These are phyloP conservation scores for Stegostoma tigrinum DNA, from an alignment of 2,113 vertebrate genomes.

Conservation along the genomic window DNA sequence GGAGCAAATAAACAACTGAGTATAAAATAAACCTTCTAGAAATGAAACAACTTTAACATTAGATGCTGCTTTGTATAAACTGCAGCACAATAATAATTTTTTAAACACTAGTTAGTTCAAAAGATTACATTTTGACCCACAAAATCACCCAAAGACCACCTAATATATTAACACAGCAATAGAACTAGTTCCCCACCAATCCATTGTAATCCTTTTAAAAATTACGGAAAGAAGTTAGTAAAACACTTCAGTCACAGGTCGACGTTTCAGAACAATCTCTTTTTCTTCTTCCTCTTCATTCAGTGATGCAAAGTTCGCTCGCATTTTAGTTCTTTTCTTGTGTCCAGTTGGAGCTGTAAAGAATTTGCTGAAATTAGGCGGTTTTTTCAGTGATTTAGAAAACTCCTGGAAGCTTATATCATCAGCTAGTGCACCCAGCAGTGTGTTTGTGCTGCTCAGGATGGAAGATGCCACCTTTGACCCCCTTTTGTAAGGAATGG, in stretches of 20 bases:
- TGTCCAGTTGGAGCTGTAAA: constrained; percentile 58
- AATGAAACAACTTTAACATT: neutral
- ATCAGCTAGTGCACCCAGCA: constrained; percentile 65
- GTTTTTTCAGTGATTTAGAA: constrained; percentile 63
- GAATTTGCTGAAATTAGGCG: constrained; percentile 69
- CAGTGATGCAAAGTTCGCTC: constrained; percentile 49
- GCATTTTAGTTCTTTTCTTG: constrained; percentile 69
- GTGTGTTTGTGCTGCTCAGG: constrained; percentile 61
- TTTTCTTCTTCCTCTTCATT: constrained; percentile 54
- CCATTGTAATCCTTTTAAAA: neutral
- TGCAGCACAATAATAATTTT: neutral
- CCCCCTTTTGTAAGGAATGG: constrained; percentile 46
- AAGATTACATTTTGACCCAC: neutral
- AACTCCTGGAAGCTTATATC: constrained; percentile 64
- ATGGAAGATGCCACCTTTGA: constrained; percentile 63
- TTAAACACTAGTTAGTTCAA: neutral
- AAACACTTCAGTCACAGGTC: constrained; percentile 51
- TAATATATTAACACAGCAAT: neutral
- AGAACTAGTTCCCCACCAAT: neutral
- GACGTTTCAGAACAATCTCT: constrained; percentile 43
- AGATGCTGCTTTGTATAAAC: neutral
- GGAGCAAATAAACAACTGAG: neutral
- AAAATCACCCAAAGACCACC: neutral
- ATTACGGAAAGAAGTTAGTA: constrained; percentile 38
- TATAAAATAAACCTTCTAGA: neutral